Conservation (phyloP, 2,797 vertebrate species). For the Acrossocheilus wenchowensis region DNA sequence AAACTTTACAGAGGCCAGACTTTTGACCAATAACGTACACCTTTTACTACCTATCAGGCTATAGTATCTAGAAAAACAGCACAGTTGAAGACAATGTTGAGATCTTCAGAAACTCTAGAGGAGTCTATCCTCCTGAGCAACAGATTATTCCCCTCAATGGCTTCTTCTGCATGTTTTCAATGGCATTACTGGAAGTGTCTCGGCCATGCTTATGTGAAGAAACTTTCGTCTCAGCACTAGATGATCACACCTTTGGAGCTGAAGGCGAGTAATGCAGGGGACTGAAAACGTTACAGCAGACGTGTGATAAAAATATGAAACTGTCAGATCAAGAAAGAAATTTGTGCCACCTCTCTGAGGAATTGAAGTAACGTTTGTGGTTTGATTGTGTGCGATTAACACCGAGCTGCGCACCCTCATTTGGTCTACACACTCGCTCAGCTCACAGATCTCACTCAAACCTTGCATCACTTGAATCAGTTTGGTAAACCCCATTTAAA, state of each 20-base stretch:
- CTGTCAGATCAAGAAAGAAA: not conserved
- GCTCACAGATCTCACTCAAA: constrained; percentile 33
- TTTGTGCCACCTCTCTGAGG: constrained; percentile 21
- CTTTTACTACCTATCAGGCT: not conserved
- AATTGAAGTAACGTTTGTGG: constrained; percentile 15
- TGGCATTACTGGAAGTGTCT: not conserved
- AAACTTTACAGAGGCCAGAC: not conserved
- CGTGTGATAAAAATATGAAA: constrained; percentile 69
- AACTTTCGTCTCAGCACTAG: constrained; percentile 4
- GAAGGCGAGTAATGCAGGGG: constrained; percentile 68
- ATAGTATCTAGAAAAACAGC: not conserved
- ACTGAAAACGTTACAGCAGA: constrained; percentile 66
- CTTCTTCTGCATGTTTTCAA: not conserved
- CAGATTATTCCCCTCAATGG: not conserved
- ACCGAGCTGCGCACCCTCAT: not conserved
- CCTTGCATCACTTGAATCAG: constrained; percentile 27
- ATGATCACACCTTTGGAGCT: constrained; percentile 66
- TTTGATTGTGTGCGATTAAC: constrained; percentile 42
- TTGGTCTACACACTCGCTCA: constrained; percentile 4
- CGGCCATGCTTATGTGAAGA: not conserved
- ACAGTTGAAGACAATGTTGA: constrained; percentile 5
- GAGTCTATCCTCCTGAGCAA: not conserved
- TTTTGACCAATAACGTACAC: not conserved
- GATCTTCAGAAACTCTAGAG: not conserved
- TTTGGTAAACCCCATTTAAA: constrained; percentile 23